Conservation (phyloP, 2,888 invertebrate genomes). For the Drosophila macrothrix region DNA sequence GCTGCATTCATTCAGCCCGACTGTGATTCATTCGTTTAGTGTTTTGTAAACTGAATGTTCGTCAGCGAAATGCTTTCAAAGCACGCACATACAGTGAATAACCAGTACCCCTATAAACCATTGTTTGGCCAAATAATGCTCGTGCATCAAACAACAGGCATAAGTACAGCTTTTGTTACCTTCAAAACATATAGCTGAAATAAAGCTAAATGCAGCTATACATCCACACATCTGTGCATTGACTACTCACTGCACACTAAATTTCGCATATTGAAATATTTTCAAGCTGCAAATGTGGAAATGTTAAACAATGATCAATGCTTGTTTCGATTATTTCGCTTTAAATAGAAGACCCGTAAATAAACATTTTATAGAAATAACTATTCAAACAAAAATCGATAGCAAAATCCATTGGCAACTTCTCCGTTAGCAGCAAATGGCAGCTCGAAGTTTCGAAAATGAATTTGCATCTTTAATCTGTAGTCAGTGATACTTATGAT, state of each 20-base stretch:
- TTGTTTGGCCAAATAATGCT: slow-evolving; percentile 24
- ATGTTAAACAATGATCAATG: background rate
- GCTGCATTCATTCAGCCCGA: slow-evolving; percentile 28
- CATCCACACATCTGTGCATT: background rate
- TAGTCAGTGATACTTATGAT: slow-evolving; percentile 26
- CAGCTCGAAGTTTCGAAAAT: background rate
- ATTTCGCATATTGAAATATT: background rate
- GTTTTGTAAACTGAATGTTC: slow-evolving; percentile 8
- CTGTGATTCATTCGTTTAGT: slow-evolving; percentile 30
- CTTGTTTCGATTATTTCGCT: background rate
- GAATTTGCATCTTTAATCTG: slow-evolving; percentile 4
- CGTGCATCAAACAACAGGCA: background rate
- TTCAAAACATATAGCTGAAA: background rate
- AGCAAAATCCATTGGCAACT: background rate
- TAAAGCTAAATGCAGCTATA: background rate
- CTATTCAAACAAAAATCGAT: background rate
- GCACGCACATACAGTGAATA: slow-evolving; percentile 1
- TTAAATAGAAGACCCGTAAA: background rate
- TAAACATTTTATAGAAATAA: background rate
- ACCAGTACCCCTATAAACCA: slow-evolving; percentile 1
- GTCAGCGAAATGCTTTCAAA: slow-evolving; percentile 24
- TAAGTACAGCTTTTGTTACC: background rate
- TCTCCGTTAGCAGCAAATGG: background rate
- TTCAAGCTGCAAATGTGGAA: background rate
- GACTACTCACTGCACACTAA: background rate